Conservation (phyloP, 2,888 invertebrate species). For the Chrysina gloriosa region DNA sequence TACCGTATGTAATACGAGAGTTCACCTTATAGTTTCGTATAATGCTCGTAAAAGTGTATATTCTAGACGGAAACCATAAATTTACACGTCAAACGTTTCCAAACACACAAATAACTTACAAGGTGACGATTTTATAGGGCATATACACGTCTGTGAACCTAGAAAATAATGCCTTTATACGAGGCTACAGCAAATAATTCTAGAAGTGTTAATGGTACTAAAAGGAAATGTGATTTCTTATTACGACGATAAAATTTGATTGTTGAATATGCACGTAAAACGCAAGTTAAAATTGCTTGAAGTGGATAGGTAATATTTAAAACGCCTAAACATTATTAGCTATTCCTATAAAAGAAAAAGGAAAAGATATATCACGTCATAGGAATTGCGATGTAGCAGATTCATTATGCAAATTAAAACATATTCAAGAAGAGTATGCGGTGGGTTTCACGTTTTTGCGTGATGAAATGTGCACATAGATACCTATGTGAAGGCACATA, state of each 20-base stretch:
- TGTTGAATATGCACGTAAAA: no score
- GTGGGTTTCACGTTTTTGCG: not conserved
- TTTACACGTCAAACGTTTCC: constrained; percentile 24
- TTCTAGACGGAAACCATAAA: constrained; percentile 19
- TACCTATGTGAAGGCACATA: not conserved
- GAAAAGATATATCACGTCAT: not conserved
- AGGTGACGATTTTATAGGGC: constrained; percentile 5
- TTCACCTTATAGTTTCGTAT: constrained; percentile 16
- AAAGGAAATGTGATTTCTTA: no score
- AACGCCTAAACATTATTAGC: not conserved
- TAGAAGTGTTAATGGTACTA: no score
- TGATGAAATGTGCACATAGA: not conserved
- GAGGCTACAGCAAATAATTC: no score
- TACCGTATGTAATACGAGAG: constrained; percentile 2
- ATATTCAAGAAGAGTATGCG: not conserved
- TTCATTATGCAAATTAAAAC: constrained; percentile 2
- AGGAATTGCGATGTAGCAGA: not conserved
- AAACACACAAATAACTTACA: constrained; percentile 16
- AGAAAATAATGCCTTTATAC: no score
- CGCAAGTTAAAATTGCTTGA: not conserved
- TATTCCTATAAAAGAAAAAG: not conserved
- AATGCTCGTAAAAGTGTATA: constrained; percentile 20
- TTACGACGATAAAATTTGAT: no score
- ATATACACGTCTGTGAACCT: not conserved
- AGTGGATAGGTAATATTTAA: not conserved